A percentile compares a stretch with the other conserved stretches of the same genome.
Evolutionary conservation across 1,140 invertebrate species (phyloP).

Genomic region (Drosophila sproati): DNA sequence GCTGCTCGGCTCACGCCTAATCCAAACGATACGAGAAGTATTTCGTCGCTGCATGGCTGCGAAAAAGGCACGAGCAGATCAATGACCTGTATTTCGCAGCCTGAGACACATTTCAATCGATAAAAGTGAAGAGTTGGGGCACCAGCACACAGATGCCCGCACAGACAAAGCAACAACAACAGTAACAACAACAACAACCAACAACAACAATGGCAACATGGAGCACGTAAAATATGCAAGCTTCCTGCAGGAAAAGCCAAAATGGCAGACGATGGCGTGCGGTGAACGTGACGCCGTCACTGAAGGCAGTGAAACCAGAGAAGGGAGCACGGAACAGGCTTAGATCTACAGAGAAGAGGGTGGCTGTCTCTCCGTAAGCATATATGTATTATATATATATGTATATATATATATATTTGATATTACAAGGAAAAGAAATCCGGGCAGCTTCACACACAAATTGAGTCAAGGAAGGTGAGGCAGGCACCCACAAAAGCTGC

Average conservation of each 20-base stretch:
- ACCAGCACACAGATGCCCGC: slow-evolving; percentile 56
- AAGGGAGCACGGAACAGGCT: slow-evolving; percentile 7
- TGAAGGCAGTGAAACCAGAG: slow-evolving; percentile 48
- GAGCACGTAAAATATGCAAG: slow-evolving; percentile 79
- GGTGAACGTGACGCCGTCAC: slow-evolving; percentile 64
- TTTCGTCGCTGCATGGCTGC: slow-evolving; percentile 55
- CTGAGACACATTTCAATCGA: slow-evolving; percentile 82
- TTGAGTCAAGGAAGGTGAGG: slow-evolving; percentile 10
- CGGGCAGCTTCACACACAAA: slow-evolving; percentile 5
- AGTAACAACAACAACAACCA: slow-evolving; percentile 31
- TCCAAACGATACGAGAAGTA: slow-evolving; percentile 43
- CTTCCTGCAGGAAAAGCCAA: slow-evolving; percentile 81
- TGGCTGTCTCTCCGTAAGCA: slow-evolving; percentile 14
- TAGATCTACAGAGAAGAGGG: slow-evolving; percentile 27
- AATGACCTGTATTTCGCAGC: slow-evolving; percentile 83
- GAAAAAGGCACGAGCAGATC: slow-evolving; percentile 70
- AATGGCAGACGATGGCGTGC: slow-evolving; percentile 65
- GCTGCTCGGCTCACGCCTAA: background rate
- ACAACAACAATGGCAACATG: slow-evolving; percentile 54
- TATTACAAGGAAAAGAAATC: background rate
- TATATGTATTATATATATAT: background rate
- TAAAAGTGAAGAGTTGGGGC: slow-evolving; percentile 82
- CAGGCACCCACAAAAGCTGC: slow-evolving; percentile 4
- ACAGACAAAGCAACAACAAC: slow-evolving; percentile 37
- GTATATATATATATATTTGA: slow-evolving; percentile 19